phyloP scores from a whole-genome alignment of 2,888 invertebrate genomes.

The Heliconius ismenius region DNA sequence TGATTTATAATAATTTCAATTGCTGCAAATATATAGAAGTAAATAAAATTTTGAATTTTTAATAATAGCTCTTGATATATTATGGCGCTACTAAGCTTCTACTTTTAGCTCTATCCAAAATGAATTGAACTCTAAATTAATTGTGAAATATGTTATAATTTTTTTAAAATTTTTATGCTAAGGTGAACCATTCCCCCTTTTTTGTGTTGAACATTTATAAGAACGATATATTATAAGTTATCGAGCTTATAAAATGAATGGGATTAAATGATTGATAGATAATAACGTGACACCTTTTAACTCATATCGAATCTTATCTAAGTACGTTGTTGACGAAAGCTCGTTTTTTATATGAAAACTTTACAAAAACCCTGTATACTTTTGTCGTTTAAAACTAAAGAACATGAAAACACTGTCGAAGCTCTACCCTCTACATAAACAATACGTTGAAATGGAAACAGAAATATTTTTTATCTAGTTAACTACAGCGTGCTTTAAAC shows the following conservation, averaged over 20 bases:
- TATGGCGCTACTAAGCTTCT: no score
- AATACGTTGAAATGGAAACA: slow-evolving; percentile 63
- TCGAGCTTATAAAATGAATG: not conserved
- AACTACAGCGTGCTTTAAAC: slow-evolving; percentile 71
- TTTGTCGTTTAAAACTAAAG: slow-evolving; percentile 24
- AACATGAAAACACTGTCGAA: slow-evolving; percentile 27
- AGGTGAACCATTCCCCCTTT: not conserved
- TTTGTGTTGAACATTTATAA: not conserved
- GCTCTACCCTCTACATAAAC: slow-evolving; percentile 53
- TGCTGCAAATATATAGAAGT: no score
- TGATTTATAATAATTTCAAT: no score
- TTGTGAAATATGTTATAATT: no score
- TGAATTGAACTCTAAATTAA: no score
- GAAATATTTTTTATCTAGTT: slow-evolving; percentile 62
- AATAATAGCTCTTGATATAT: not conserved
- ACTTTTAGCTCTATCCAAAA: no score
- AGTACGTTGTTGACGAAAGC: not conserved
- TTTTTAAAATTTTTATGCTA: no score
- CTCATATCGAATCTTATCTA: not conserved
- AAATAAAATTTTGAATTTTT: no score
- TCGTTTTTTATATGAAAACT: not conserved
- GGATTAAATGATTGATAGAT: not conserved
- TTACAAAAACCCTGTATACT: not conserved
- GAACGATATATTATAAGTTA: no score
- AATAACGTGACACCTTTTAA: not conserved